These are phyloP conservation scores for Muscicapa comitata DNA, from an alignment of 2,797 vertebrate genomes.

Conservation along the genomic window DNA sequence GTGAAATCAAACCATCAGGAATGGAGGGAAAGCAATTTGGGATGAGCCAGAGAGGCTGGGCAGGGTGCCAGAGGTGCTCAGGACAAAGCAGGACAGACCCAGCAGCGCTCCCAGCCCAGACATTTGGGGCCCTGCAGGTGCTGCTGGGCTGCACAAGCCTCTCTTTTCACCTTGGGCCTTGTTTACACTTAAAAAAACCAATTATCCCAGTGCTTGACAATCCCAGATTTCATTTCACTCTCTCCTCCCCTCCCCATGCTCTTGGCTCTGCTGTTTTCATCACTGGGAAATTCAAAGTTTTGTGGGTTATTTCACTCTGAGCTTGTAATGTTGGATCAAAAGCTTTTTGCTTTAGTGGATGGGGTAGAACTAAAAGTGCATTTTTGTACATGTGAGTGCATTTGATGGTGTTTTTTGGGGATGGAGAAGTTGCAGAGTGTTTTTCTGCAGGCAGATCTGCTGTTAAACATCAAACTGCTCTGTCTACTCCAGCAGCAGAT, in stretches of 20 bases:
- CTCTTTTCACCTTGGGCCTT: neutral
- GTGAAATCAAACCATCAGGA: constrained; percentile 20
- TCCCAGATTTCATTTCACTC: constrained; percentile 9
- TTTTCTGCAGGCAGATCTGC: neutral
- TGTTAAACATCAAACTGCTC: neutral
- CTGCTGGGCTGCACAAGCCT: neutral
- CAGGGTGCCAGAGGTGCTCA: constrained; percentile 32
- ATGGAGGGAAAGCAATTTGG: neutral
- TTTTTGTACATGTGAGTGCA: accelerated
- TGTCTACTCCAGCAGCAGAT: accelerated
- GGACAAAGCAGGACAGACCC: constrained; percentile 29
- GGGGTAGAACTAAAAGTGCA: neutral
- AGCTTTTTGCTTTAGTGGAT: neutral
- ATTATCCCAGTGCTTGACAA: neutral
- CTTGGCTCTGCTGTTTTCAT: neutral
- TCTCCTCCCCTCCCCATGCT: neutral
- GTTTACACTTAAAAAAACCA: neutral
- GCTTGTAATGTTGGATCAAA: neutral
- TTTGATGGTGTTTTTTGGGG: neutral
- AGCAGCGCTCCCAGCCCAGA: neutral
- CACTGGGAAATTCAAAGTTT: neutral
- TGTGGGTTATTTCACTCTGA: neutral
- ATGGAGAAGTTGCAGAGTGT: neutral
- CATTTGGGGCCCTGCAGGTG: neutral
- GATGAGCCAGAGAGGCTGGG: neutral